Evolutionary conservation across 1,140 invertebrate genomes (phyloP), one percentile per base, ranked within the genome.

Genomic region (Drosophila nikananu): DNA sequence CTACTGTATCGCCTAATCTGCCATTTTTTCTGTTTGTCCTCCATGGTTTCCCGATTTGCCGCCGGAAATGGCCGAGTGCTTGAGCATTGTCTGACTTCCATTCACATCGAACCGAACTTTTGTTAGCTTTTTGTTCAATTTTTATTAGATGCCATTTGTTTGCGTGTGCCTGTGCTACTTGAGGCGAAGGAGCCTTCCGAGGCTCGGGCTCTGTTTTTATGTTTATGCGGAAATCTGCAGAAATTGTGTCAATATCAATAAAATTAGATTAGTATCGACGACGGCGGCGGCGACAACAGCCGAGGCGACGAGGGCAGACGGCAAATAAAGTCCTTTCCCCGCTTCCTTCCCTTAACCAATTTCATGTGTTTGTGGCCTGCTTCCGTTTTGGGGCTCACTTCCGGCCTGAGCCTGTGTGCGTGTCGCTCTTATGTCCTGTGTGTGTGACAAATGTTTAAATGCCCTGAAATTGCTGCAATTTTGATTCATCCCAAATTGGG

Each of bases 191-290:
- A 81, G 42, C 62, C 77, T 65, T 52, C 54, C 48, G n/a, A 60
- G 15, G 52, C 19, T 60, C 46, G 46, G 37, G 66, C 81, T 81
- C 81, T 81, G 86, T 89, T 89, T 89, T 89, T 89, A 89, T 89
- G 84, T 90, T 90, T 90, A 89, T 81, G 81, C 86, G 86, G 86
- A 90, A 89, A 89, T 89, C 86, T 89, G 86, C 81, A 90, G 86
- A 90, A 86, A 89, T 89, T 89, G 86, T 89, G 86, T 89, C 86
- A 89, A 89, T 89, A 89, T 89, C 86, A 89, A 89, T 89, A 90
- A 89, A 89, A 90, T 90, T 90, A 90, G 86, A 89, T 89, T 89
- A 89, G 86, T 90, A 89, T 89, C 86, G 86, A 86, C 78, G 81
- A 63, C 59, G 75, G 67, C 63, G 64, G 30, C 42, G 17, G 9